Percentiles rank a stretch among this genome's conserved stretches.
Evolutionary conservation across 2,797 vertebrate genomes (phyloP).

Genomic region (Sciurus carolinensis): DNA sequence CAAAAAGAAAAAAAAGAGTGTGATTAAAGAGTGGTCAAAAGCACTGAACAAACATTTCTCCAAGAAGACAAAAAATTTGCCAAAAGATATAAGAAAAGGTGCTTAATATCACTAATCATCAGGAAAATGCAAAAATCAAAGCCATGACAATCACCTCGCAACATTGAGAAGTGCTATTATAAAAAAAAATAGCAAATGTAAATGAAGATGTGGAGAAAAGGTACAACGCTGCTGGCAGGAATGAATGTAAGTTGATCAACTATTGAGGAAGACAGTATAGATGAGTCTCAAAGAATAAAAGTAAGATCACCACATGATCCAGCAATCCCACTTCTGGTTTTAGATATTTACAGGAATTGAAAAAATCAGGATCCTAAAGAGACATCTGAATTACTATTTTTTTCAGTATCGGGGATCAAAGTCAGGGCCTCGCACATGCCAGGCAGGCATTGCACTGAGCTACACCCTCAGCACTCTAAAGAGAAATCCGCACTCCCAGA

Average conservation of each 20-base stretch:
- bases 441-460: too few relatives aligned
- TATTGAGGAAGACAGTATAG: background rate
- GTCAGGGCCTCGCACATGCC: too few relatives aligned
- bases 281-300: constrained; percentile 5
- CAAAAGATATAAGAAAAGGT: too few relatives aligned
- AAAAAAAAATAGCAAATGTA: background rate
- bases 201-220: background rate
- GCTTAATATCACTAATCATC: too few relatives aligned
- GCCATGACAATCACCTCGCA: background rate
- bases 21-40: background rate
- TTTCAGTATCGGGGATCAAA: too few relatives aligned
- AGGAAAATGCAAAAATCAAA: background rate
- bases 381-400: background rate
- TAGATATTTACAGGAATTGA: background rate
- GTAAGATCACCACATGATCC: background rate
- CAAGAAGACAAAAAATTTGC: too few relatives aligned
- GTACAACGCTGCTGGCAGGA: background rate
- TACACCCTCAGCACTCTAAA: background rate
- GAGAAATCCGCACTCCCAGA: background rate
- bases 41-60: background rate
- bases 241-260: background rate
- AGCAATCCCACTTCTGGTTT: background rate
- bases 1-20: background rate
- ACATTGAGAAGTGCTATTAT: background rate
- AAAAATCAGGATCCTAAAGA: background rate